Evolutionary conservation across 1,140 invertebrate genomes (phyloP), one percentile per base, ranked within the genome.

Genomic region (Drosophila busckii): DNA sequence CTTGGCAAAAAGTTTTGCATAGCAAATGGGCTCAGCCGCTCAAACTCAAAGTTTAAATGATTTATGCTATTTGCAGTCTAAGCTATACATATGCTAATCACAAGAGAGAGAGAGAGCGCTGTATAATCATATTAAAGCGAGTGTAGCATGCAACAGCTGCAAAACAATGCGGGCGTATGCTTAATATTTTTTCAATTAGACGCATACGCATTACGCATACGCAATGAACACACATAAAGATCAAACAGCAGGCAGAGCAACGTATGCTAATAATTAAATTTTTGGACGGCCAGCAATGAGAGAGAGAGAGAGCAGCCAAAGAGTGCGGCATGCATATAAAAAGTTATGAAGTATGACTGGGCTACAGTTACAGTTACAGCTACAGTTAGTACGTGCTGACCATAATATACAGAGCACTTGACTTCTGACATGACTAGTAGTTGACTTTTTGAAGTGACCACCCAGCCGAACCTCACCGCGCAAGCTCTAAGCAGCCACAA

Each of bases 201-300:
- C 32, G 68, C 68, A 78, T 25, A 78, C 75, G 68, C 64, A 54
- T 38, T 61, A 65, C 54, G 73, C 73, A 78, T 82, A 56, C 73
- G 42, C 42, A 78, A 70, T 76, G 70, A 52, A 66, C 65, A 68
- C 53, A 41, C 73, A 78, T 80, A 78, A 78, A 78, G 65, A 42
- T 73, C 75, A 68, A 63, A 17, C 28, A 29, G 55, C 40, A 15
- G 20, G 16, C 6, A 23, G 32, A 22, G 52, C 41, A 32, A 56
- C 28, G 54, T 78, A 59, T 68, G 73, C 63, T 80, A 78, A 78
- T 78, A 78, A 78, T 78, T 78, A 80, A 80, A 68, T 68, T 60
- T 59, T 50, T n/a, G n/a, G n/a, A n/a, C n/a, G n/a, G 50, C 55
- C 44, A 29, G 40, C 45, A 56, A 37, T 48, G 34, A 12, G 9